phyloP scores from a whole-genome alignment of 2,888 invertebrate genomes.

The Zaprionus bogoriensis region DNA sequence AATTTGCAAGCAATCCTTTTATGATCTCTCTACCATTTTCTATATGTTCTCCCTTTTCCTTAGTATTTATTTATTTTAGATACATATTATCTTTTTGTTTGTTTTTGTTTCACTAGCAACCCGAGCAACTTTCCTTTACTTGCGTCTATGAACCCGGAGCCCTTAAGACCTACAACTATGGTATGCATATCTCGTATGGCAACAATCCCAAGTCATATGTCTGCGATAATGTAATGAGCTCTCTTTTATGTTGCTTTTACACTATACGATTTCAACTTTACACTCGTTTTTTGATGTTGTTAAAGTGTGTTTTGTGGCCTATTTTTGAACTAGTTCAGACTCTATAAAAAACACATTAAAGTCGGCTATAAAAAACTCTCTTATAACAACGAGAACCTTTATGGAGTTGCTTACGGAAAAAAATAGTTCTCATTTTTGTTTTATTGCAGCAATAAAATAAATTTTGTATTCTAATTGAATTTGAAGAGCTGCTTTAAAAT shows the following conservation, averaged over 20 bases:
- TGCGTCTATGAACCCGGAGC: too few relatives aligned
- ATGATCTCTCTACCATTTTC: too few relatives aligned
- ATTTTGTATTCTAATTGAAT: background rate
- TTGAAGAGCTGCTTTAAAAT: background rate
- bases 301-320: background rate
- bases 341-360: constrained; percentile 16
- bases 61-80: too few relatives aligned
- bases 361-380: background rate
- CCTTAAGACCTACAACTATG: too few relatives aligned
- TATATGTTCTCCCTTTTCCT: too few relatives aligned
- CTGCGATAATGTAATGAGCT: background rate
- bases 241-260: background rate
- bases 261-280: background rate
- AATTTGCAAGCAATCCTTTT: too few relatives aligned
- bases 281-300: background rate
- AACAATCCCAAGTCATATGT: background rate
- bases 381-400: constrained; percentile 3
- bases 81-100: too few relatives aligned
- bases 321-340: constrained; percentile 12
- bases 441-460: background rate
- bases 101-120: too few relatives aligned
- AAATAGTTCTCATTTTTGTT: too few relatives aligned
- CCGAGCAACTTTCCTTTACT: too few relatives aligned
- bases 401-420: background rate
- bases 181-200: too few relatives aligned